phyloP scores from a whole-genome alignment of 2,888 invertebrate genomes.

The Melieria crassipennis region DNA sequence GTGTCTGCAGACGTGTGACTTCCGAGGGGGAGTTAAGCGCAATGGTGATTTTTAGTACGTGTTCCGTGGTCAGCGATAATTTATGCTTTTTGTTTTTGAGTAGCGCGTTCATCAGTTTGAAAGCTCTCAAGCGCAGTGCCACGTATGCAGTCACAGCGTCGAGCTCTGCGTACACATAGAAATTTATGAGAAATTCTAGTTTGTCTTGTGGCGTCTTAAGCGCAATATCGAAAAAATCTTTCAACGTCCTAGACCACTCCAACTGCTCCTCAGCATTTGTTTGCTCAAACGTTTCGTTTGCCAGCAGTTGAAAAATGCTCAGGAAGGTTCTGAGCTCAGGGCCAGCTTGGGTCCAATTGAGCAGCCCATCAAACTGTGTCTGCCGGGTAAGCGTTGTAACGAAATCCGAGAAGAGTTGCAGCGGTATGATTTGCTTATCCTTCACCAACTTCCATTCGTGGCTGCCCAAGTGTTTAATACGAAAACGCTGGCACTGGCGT shows the following conservation, averaged over 20 bases:
- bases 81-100: constrained; percentile 42
- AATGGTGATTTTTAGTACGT: constrained; percentile 61
- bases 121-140: constrained; percentile 68
- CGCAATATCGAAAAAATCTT: constrained; percentile 67
- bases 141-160: constrained; percentile 54
- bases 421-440: constrained; percentile 67
- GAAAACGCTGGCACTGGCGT: constrained; percentile 44
- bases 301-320: constrained; percentile 50
- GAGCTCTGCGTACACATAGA: constrained; percentile 63
- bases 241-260: constrained; percentile 55
- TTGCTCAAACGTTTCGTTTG: constrained; percentile 42
- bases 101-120: constrained; percentile 58
- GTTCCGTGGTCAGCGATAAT: constrained; percentile 42
- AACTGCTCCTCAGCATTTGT: constrained; percentile 40
- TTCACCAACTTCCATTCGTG: constrained; percentile 58
- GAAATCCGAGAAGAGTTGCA: constrained; percentile 70
- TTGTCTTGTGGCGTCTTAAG: constrained; percentile 67
- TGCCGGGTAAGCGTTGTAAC: constrained; percentile 68
- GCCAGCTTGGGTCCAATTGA: constrained; percentile 54
- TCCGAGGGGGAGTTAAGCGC: constrained; percentile 70
- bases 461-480: constrained; percentile 41
- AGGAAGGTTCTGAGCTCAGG: constrained; percentile 47
- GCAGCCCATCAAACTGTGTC: constrained; percentile 57
- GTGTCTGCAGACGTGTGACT: constrained; percentile 69
- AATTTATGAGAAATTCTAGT: constrained; percentile 70